Evolutionary conservation across 2,113 vertebrate genomes (phyloP).

Genomic region (Chrysemys picta): DNA sequence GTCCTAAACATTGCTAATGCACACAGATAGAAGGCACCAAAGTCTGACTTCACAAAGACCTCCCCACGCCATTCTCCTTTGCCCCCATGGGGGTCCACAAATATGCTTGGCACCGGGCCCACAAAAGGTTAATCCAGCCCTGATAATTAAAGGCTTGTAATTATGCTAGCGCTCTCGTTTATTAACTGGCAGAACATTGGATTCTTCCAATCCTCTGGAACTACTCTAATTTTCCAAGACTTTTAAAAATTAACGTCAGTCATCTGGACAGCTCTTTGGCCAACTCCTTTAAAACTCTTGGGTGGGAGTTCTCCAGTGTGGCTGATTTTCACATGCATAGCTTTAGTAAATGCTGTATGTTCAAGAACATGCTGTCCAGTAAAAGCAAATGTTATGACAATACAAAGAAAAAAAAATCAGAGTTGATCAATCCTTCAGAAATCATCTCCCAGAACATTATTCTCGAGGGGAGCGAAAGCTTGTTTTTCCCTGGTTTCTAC

Average conservation of each 20-base stretch:
- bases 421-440: neutral
- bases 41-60: neutral
- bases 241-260: neutral
- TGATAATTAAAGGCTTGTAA: neutral
- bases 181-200: neutral
- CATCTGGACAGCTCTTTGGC: neutral
- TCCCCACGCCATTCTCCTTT: too few relatives aligned
- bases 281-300: neutral
- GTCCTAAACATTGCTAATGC: neutral
- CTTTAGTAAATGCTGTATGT: neutral
- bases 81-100: too few relatives aligned
- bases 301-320: neutral
- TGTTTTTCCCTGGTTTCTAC: neutral
- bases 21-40: neutral
- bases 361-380: neutral
- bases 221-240: neutral
- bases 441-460: neutral
- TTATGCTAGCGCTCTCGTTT: neutral
- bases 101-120: too few relatives aligned
- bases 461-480: neutral
- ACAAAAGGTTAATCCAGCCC: too few relatives aligned
- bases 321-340: neutral
- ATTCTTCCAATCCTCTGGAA: neutral
- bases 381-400: neutral
- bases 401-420: neutral